Evolutionary conservation across 23 tunicate genomes (phyloP), one percentile per base, ranked within the genome.

Genomic region (Trididemnum miniatum): DNA sequence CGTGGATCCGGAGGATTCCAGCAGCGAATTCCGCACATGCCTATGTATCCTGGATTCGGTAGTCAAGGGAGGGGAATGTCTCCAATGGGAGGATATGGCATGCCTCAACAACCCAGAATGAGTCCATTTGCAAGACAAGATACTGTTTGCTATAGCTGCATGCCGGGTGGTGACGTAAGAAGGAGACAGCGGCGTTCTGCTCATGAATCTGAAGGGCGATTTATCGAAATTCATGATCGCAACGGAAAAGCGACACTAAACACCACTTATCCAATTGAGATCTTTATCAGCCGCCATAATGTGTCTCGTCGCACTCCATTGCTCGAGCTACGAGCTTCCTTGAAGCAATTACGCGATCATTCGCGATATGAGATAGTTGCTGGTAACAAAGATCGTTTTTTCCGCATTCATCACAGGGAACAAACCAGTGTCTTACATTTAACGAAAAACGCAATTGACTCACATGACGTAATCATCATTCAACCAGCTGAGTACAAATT

Each of bases 91-190:
- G 38, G 75, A 31, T 67, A 67, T 32, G 75, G 79, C 37, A 73
- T 86, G 20, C 76, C 80, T 3, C 78, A 0, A 25, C 75, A 30
- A 5, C 57, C 71, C 12, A 23, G 31, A 30, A 67, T 67, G 37
- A 12, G 38, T 5, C n/a, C 2, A 7, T 37, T 51, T 5, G 52
- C 27, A 7, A 29, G 33, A 20, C 78, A 27, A 25, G 82, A 88
- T 44, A 88, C 87, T 34, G 87, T 88, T 9, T 88, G 93, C 63
- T 88, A 76, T 79, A 82, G 64, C 29, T 88, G 93, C 66, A 82
- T 88, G 93, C 93, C 93, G 1, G 93, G 93, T 77, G 93, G 87
- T 51, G 87, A 88, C 72, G 38, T 71, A 1, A 24, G 72, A 9
- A 26, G 59, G 9, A 86, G 64, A 1, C 36, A 60, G 25, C 54